Evolutionary conservation across 1,140 invertebrate species (phyloP), one percentile per base, ranked within the genome.

Genomic region (Uloborus diversus): DNA sequence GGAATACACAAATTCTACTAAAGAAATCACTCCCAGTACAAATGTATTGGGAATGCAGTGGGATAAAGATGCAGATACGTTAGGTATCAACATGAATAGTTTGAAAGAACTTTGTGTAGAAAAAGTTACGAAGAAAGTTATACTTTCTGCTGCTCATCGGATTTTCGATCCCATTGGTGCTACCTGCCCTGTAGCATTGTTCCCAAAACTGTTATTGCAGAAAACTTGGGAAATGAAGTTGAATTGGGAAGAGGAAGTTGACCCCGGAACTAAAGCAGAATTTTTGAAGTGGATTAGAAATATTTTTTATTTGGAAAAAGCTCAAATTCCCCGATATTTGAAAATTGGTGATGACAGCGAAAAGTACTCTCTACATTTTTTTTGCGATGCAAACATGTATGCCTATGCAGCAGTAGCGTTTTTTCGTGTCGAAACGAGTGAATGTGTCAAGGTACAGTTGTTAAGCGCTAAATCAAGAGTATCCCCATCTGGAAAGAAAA

Each of bases 101-200:
- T 37, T 64, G 32, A 37, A 35, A 23, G 14, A 33, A 11, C 30
- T 14, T 28, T 51, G 7, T 23, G n/a, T 35, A 9, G 17, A 64
- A 35, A 33, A 25, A n/a, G 27, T 13, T n/a, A 64, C n/a, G 20
- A 73, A 17, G 35, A 35, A 17, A 57, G 20, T 35, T 25, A 61
- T 71, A 23, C 35, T 71, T 32, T 33, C 53, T 61, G 28, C 71
- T 49, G 57, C 11, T 17, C 53, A 59, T 62, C 1, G 33, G 32
- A 49, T 81, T 11, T 81, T 81, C 56, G 62, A 81, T 71, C 37
- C 64, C n/a, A 11, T 81, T 30, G 78, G 76, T 27, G 23, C 81
- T 11, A 28, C 30, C 20, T 47, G 42, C 23, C 81, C 80, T 49
- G 32, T 81, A 20, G 28, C 33, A 14, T 32, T 79, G 5, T n/a